Base-by-base conservation (phyloP, 2,797 vertebrate genomes). In the Oreochromis mossambicus region DNA sequence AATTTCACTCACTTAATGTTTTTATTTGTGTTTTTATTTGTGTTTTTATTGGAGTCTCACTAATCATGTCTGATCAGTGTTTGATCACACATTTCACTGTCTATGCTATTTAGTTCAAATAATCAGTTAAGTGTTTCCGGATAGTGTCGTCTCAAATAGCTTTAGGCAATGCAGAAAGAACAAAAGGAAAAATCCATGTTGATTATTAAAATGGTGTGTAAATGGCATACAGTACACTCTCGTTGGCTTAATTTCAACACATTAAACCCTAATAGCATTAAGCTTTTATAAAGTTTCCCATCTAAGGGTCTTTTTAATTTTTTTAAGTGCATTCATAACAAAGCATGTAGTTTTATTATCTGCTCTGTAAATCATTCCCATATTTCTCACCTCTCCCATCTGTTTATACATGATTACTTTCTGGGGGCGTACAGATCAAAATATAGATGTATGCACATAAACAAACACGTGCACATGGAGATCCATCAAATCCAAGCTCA, bases 401-500 rank as follows among this genome's bases (percentile, higher is more conserved):
- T 83, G 38, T 82, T 80, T 26, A 70, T 73, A 82, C 84, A 61
- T 80, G 78, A 75, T 77, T 81, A 21, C 77, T 48, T 75, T 52
- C 32, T 73, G 75, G 56, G 68, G 68, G 46, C 55, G 38, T 80
- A 80, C 84, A 61, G 80, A 86, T 88, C 70, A 63, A 85, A 84
- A 88, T 34, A 78, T 70, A 79, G 34, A 61, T 48, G 56, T 79
- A 81, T 79, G 63, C 78, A 82, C 61, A 86, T 58, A 48, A 46
- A 79, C 50, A 75, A 32, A 73, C 43, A 66, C 32, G 61, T 34
- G 24, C 19, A 79, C 14, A 76, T 81, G 73, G 11, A 80, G 19
- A 79, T 46, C 88, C 85, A 85, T 55, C 19, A 86, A 92, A 90
- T 86, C 85, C 55, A 70, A 86, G 87, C 87, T 95, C 89, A 88